Conservation (phyloP, 1,140 invertebrate species). For the Lepidurus couesii region DNA sequence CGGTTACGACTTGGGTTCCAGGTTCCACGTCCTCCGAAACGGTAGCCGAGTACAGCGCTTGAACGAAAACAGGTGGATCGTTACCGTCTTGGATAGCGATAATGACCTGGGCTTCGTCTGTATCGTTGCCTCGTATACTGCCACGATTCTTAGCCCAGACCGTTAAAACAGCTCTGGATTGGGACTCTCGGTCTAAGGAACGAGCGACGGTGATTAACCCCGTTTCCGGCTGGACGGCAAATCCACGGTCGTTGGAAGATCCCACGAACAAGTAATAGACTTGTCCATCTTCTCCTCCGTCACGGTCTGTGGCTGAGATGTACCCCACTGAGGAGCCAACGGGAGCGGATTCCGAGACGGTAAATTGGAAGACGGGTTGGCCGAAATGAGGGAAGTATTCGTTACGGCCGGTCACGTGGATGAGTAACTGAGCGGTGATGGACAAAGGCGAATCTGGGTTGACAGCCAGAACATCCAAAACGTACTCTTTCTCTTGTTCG, state of each 20-base stretch:
- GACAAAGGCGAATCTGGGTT: slow-evolving; percentile 81
- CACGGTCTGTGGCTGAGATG: slow-evolving; percentile 84
- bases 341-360: slow-evolving; percentile 85
- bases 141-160: slow-evolving; percentile 92
- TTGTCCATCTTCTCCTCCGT: slow-evolving; percentile 82
- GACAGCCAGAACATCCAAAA: slow-evolving; percentile 70
- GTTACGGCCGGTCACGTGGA: slow-evolving; percentile 82
- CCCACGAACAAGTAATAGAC: slow-evolving; percentile 89
- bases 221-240: slow-evolving; percentile 75
- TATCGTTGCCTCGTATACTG: slow-evolving; percentile 81
- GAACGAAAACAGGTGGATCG: slow-evolving; percentile 84
- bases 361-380: slow-evolving; percentile 85
- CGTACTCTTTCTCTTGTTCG: slow-evolving; percentile 72
- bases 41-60: slow-evolving; percentile 63
- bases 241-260: slow-evolving; percentile 85
- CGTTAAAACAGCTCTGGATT: slow-evolving; percentile 79
- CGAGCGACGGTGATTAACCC: slow-evolving; percentile 77
- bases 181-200: slow-evolving; percentile 80
- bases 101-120: slow-evolving; percentile 87
- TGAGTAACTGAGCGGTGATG: slow-evolving; percentile 61
- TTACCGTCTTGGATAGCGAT: slow-evolving; percentile 92
- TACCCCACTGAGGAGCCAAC: slow-evolving; percentile 78
- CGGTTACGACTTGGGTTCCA: slow-evolving; percentile 67
- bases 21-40: slow-evolving; percentile 66
- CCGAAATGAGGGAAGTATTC: slow-evolving; percentile 89